phyloP scores from a whole-genome alignment of 2,797 vertebrate genomes.

The Enteromius afrohamiltoni region DNA sequence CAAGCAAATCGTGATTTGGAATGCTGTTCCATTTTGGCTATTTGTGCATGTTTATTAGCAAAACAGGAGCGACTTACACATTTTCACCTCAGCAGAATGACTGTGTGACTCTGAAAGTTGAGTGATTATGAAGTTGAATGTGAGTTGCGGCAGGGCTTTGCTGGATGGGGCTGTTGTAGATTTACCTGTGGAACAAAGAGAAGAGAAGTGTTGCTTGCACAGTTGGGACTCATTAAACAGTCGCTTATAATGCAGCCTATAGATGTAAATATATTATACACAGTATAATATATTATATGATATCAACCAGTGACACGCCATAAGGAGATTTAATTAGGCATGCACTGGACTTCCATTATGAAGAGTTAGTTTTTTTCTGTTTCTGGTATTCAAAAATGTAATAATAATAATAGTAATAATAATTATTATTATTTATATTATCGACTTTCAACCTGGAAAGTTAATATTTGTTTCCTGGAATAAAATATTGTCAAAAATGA shows the following conservation, averaged over 20 bases:
- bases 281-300: constrained; percentile 23
- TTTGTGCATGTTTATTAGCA: constrained; percentile 1
- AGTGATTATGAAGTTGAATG: constrained; percentile 50
- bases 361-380: background rate
- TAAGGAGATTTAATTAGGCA: constrained; percentile 7
- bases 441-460: background rate
- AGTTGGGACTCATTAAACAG: constrained; percentile 13
- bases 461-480: background rate
- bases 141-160: constrained; percentile 46
- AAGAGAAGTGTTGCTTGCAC: constrained; percentile 25
- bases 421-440: background rate
- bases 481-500: background rate
- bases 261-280: constrained; percentile 27
- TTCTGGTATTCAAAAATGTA: background rate
- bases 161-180: constrained; percentile 17
- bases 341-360: background rate
- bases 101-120: constrained; percentile 34
- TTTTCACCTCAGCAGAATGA: constrained; percentile 5
- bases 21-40: background rate
- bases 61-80: background rate
- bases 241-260: constrained; percentile 18
- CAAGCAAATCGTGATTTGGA: background rate
- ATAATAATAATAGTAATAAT: background rate
- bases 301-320: constrained; percentile 24
- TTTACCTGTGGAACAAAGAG: constrained; percentile 51